Conservation (phyloP, 2,888 invertebrate species). For the Troglohyphantes excavatus region DNA sequence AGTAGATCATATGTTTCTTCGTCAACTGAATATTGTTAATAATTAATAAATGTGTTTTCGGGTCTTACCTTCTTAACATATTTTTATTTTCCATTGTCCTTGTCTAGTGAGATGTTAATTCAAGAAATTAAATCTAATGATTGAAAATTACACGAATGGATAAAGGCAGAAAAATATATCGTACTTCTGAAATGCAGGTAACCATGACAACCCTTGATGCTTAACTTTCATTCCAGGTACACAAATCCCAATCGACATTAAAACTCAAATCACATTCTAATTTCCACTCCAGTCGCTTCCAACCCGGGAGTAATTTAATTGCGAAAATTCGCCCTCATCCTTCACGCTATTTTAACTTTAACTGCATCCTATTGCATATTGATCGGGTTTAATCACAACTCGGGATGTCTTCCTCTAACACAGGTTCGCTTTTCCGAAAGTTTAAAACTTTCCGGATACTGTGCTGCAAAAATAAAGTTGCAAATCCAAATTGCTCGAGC, state of each 20-base stretch:
- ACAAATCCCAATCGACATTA: not conserved
- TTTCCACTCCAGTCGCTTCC: conserved; percentile 7
- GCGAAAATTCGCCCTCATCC: conserved; percentile 4
- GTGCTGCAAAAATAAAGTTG: not conserved
- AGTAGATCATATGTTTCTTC: too few relatives aligned
- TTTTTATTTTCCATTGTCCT: too few relatives aligned
- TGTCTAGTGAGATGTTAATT: too few relatives aligned
- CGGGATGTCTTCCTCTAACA: not conserved
- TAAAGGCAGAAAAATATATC: too few relatives aligned
- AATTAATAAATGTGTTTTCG: too few relatives aligned
- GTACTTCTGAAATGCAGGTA: too few relatives aligned
- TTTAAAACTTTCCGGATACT: not conserved
- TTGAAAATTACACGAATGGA: too few relatives aligned
- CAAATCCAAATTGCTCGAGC: not conserved
- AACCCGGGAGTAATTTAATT: conserved; percentile 15
- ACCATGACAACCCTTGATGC: too few relatives aligned
- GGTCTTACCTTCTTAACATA: too few relatives aligned
- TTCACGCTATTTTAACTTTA: conserved; percentile 8
- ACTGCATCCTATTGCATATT: not conserved
- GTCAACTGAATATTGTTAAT: too few relatives aligned
- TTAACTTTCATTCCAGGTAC: not conserved
- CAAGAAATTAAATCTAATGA: too few relatives aligned
- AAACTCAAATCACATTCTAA: conserved; percentile 17
- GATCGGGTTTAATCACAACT: conserved; percentile 21
- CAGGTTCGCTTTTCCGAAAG: not conserved